Conservation (phyloP, 2,888 invertebrate species). For the Cataglyphis cursor region DNA sequence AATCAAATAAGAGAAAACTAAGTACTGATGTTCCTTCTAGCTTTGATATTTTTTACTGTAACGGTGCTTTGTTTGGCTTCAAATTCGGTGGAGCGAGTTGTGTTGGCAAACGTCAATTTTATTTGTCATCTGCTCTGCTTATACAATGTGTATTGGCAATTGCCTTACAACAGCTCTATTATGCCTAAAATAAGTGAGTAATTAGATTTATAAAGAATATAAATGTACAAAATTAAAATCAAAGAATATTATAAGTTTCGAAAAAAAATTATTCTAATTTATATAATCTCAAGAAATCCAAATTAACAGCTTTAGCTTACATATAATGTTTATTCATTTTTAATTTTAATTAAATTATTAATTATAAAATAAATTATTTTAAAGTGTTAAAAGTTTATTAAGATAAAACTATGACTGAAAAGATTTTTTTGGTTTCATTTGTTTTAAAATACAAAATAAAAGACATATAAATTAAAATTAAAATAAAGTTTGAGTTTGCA, state of each 20-base stretch:
- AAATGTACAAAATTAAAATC: background rate
- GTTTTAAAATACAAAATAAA: background rate
- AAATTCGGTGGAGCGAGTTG: slow-evolving; percentile 88
- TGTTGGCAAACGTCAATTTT: slow-evolving; percentile 89
- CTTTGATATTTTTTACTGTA: slow-evolving; percentile 89
- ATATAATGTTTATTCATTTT: background rate
- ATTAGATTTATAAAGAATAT: background rate
- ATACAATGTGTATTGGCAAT: slow-evolving; percentile 88
- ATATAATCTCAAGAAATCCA: background rate
- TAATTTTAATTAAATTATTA: background rate
- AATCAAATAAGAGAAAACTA: background rate
- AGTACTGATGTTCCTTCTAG: slow-evolving; percentile 78
- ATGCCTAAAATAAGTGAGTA: slow-evolving; percentile 89
- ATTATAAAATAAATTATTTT: background rate
- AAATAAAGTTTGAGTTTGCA: background rate
- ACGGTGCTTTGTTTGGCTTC: slow-evolving; percentile 89
- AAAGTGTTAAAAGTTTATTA: background rate
- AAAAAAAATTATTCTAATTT: background rate
- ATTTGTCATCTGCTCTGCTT: slow-evolving; percentile 89
- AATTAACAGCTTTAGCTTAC: background rate
- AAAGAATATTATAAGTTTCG: background rate
- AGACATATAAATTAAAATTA: background rate
- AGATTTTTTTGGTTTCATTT: background rate
- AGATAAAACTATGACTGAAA: background rate
- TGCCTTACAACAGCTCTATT: slow-evolving; percentile 89